These are phyloP conservation scores for Hydrolagus colliei DNA, from an alignment of 2,797 vertebrate species.

Conservation along the genomic window DNA sequence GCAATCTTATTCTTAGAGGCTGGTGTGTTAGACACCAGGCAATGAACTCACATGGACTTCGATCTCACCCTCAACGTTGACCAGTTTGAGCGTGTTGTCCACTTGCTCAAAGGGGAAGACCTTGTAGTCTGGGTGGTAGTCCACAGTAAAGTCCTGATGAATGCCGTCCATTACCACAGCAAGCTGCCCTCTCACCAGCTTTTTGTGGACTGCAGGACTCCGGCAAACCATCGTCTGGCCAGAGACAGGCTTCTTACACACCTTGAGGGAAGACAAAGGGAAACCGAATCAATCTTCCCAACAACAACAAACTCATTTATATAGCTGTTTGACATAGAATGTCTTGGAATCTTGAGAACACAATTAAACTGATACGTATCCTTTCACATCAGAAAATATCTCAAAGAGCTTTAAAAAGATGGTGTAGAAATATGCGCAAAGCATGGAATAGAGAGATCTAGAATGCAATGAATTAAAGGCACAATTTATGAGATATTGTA, in stretches of 20 bases:
- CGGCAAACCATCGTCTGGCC: constrained; percentile 60
- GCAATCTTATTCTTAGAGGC: too few relatives aligned
- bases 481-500: too few relatives aligned
- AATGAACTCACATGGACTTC: constrained; percentile 66
- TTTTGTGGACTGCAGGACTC: constrained; percentile 57
- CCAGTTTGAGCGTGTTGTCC: constrained; percentile 54
- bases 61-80: constrained; percentile 64
- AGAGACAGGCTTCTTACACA: constrained; percentile 57
- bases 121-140: constrained; percentile 63
- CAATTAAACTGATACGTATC: too few relatives aligned
- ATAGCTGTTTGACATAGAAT: too few relatives aligned
- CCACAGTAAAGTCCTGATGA: constrained; percentile 55
- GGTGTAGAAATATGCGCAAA: too few relatives aligned
- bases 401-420: too few relatives aligned
- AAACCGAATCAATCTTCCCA: not conserved
- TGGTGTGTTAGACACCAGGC: not conserved
- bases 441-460: too few relatives aligned
- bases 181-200: constrained; percentile 61
- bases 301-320: too few relatives aligned
- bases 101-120: constrained; percentile 60
- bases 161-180: constrained; percentile 72
- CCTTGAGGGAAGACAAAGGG: constrained; percentile 43
- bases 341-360: too few relatives aligned
- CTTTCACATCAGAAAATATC: too few relatives aligned
- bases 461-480: too few relatives aligned